Evolutionary conservation across 2,888 invertebrate genomes (phyloP).

Genomic region (Selenia dentaria): DNA sequence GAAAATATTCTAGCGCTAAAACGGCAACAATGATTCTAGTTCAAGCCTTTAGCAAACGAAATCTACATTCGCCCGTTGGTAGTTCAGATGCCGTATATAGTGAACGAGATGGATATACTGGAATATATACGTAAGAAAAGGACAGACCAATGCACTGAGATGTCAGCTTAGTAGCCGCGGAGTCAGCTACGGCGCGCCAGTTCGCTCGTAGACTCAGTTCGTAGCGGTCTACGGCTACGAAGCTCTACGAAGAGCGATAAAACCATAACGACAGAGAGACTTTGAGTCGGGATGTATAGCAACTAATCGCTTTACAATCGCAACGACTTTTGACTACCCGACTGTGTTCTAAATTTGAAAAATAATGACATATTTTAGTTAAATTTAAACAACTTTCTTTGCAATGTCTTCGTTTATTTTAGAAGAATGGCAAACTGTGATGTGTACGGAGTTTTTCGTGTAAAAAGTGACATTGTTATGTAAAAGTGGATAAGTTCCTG

Average conservation of each 20-base stretch:
- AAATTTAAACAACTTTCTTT: not conserved
- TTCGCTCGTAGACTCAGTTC: conserved; percentile 57
- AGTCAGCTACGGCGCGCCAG: conserved; percentile 55
- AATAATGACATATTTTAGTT: not conserved
- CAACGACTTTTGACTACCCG: not conserved
- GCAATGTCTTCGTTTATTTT: conserved; percentile 10
- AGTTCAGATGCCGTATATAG: conserved; percentile 58
- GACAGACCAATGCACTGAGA: conserved; percentile 32
- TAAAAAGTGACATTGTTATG: conserved; percentile 62
- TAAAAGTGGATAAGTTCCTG: conserved; percentile 80
- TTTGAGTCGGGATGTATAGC: not conserved
- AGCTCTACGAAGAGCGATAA: conserved; percentile 29
- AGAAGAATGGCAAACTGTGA: conserved; percentile 33
- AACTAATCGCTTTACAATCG: not conserved
- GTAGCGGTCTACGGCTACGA: conserved; percentile 64
- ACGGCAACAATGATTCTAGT: conserved; percentile 69
- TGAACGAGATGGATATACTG: conserved; percentile 47
- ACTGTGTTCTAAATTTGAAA: not conserved
- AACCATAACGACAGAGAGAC: not conserved
- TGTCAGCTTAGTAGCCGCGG: conserved; percentile 47
- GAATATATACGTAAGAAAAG: conserved; percentile 25
- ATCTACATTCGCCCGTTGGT: conserved; percentile 54
- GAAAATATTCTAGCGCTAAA: conserved; percentile 50
- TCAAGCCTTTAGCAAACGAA: conserved; percentile 68
- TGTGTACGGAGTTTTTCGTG: conserved; percentile 48